Base-by-base conservation (phyloP, 2,113 vertebrate genomes). In the Drymodes brunneopygia region DNA sequence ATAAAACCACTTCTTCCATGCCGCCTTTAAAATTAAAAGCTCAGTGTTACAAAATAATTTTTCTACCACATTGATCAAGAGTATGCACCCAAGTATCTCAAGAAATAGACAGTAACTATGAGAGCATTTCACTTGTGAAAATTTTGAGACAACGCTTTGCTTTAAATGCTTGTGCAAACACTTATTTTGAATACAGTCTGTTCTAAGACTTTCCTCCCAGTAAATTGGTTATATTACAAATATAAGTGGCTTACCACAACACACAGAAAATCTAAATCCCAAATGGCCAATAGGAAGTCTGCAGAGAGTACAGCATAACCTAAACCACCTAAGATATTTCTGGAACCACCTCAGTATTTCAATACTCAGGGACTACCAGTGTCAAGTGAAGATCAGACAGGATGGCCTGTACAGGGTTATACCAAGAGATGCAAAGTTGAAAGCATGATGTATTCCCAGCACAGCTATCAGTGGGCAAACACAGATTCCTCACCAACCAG, bases 201-300 rank as follows among this genome's bases (percentile, higher is more conserved):
- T 71, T 85, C 57, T 40, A 83, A 42, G 22, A 66, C 20, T 38
- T 62, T 86, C 44, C 74, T 93, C 79, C 24, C 48, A 73, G 45
- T 57, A 72, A 64, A 70, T 13, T 62, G 73, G 56, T 83, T 86
- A 18, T 57, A 57, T 74, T 53, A 88, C 40, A 90, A 81, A 90
- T 8, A 0, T 42, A 66, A 86, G 61, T 86, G 51, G 73, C 71
- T 88, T 78, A 93, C 75, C 89, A 88, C 79, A 93, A 78, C 6
- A 87, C 15, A 92, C 61, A 92, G 89, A 87, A 88, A 89, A 36
- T 31, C 72, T 74, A 60, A 95, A 94, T 64, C 47, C 85, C 82
- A 88, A 53, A 65, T 24, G 82, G 50, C 44, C 60, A 60, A 71
- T 4, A 47, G 64, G 48, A 95, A 92, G 53, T 60, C 47, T 83